Evolutionary conservation across 2,888 invertebrate species (phyloP), one percentile per base, ranked within the genome.

Genomic region (Habrosyne pyritoides): DNA sequence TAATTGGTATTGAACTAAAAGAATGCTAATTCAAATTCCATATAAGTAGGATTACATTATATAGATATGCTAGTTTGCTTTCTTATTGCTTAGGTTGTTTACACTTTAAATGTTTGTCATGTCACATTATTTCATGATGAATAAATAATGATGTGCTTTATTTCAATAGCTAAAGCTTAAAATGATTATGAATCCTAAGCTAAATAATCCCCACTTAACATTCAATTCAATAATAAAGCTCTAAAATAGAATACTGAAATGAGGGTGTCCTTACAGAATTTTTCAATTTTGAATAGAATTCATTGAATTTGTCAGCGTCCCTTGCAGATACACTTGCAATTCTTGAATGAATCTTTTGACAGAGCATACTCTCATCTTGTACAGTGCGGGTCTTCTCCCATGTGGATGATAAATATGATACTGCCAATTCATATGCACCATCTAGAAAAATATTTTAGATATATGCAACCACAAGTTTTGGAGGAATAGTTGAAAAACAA

Each of bases 221-320:
- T n/a, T n/a, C n/a, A n/a, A n/a, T n/a, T n/a, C n/a, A n/a, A n/a
- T n/a, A n/a, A n/a, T n/a, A n/a, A n/a, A n/a, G n/a, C n/a, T n/a
- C n/a, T 28, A 12, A 12, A 3, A 30, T 30, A n/a, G n/a, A 33
- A n/a, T 30, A 30, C 2, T 12, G 12, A 12, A 30, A 4, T 14
- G 12, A 47, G 21, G 12, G 47, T n/a, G 7, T 50, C 79, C 89
- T 88, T 67, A 93, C 93, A 61, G 90, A 88, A 46, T 73, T 84
- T 63, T 89, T 93, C 3, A 93, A 63, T 77, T 91, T 92, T 4
- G 84, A 78, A 75, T 91, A 89, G 59, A 75, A 87, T 68, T 93
- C 91, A 77, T 84, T 86, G 56, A 93, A 93, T 66, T 89, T 91
- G 47, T 93, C 92, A 47, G 83, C 86, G 77, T 93, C 88, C 63